A percentile compares a stretch with the other conserved stretches of the same genome.
phyloP scores from a whole-genome alignment of 2,888 invertebrate genomes.

The Dendrolimus pini region DNA sequence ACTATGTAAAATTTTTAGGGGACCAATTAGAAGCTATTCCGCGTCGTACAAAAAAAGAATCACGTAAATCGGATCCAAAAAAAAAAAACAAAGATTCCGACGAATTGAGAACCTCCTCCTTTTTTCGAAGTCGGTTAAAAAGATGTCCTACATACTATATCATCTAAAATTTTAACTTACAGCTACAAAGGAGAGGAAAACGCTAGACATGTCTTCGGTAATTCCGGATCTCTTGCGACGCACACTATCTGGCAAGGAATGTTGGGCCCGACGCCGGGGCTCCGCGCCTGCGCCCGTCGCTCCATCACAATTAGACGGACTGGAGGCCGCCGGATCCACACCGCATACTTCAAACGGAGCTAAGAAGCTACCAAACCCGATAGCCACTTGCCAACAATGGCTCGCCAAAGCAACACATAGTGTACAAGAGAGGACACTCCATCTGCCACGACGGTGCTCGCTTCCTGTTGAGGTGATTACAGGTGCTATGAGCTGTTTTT shows the following conservation, averaged over 20 bases:
- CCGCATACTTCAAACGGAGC: slow-evolving; percentile 40
- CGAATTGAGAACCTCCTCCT: no score
- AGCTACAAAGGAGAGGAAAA: slow-evolving; percentile 44
- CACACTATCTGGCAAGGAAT: slow-evolving; percentile 38
- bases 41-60: no score
- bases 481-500: slow-evolving; percentile 45
- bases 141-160: no score
- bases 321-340: slow-evolving; percentile 24
- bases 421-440: slow-evolving; percentile 28
- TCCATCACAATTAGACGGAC: slow-evolving; percentile 34
- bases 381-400: slow-evolving; percentile 46
- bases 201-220: slow-evolving; percentile 32
- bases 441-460: slow-evolving; percentile 48
- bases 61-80: no score
- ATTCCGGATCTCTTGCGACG: slow-evolving; percentile 41
- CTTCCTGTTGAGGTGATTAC: slow-evolving; percentile 66
- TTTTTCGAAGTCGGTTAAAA: no score
- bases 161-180: slow-evolving; percentile 8
- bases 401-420: slow-evolving; percentile 31
- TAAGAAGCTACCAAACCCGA: slow-evolving; percentile 33
- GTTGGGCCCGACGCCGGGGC: slow-evolving; percentile 43
- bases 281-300: slow-evolving; percentile 51
- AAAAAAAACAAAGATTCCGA: no score
- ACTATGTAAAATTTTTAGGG: no score
- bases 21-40: no score